Percentiles rank a stretch among this genome's conserved stretches.
Conservation (phyloP, 1,140 invertebrate species). For the Homarus americanus region DNA sequence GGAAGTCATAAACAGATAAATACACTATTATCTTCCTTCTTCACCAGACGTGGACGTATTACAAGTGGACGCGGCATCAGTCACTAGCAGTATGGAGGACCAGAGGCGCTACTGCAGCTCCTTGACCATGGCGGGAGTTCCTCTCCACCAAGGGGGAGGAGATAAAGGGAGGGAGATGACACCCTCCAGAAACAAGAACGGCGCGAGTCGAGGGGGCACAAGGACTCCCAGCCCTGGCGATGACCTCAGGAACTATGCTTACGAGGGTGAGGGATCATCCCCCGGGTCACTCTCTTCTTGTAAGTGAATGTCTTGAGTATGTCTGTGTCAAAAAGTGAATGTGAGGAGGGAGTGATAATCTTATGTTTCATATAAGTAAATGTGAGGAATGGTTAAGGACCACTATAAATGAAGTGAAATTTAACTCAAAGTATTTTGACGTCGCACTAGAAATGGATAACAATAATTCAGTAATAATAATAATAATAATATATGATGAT, state of each 20-base stretch:
- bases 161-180: not conserved
- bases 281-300: slow-evolving; percentile 38
- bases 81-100: slow-evolving; percentile 11
- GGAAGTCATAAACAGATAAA: too few relatives aligned
- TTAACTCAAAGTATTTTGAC: too few relatives aligned
- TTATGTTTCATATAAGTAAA: too few relatives aligned
- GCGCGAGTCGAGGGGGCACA: not conserved
- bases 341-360: too few relatives aligned
- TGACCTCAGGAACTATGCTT: slow-evolving; percentile 38
- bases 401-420: too few relatives aligned
- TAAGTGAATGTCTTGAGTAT: too few relatives aligned
- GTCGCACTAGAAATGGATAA: too few relatives aligned
- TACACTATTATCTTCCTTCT: too few relatives aligned
- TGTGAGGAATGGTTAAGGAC: too few relatives aligned
- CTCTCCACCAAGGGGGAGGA: not conserved
- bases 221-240: not conserved
- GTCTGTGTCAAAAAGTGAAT: too few relatives aligned
- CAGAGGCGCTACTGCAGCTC: not conserved
- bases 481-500: too few relatives aligned
- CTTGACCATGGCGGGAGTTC: not conserved
- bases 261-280: slow-evolving; percentile 34
- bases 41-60: slow-evolving; percentile 15
- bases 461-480: too few relatives aligned
- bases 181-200: not conserved
- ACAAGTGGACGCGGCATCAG: slow-evolving; percentile 25